Evolutionary conservation across 2,797 vertebrate genomes (phyloP), one percentile per base, ranked within the genome.

Genomic region (Echeneis naucrates): DNA sequence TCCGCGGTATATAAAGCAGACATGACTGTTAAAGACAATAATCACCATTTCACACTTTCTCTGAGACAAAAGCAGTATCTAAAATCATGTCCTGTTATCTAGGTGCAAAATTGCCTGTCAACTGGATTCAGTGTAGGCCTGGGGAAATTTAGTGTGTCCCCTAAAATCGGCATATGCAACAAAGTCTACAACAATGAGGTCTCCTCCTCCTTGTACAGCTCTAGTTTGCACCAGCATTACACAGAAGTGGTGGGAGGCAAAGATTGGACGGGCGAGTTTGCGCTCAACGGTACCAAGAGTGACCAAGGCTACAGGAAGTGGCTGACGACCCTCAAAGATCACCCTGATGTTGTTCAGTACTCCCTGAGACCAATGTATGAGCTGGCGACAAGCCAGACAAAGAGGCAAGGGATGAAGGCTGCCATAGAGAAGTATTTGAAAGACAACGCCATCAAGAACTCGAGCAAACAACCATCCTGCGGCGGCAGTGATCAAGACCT

Each of bases 201-300:
- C 0, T 9, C 52, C 21, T 48, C 52, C 21, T 52, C 40, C n/a
- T 2, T 0, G 0, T 84, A 26, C 53, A 61, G 47, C 44, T 24
- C 45, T 2, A 21, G 50, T 11, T 56, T 86, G 21, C 47, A 77
- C 38, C 37, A 77, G 13, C 76, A 88, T 45, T 59, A 38, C 48
- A 82, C 81, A 40, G 72, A 84, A 12, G 72, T 90, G 50, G 11
- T 33, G 4, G 89, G 89, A 67, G 87, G 87, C 2, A 33, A 0
- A 1, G 65, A 60, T 5, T 89, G 87, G 89, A 0, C 1, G 0
- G 83, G 81, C 1, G 50, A 81, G 30, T 84, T 87, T 68, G 67
- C 79, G n/a, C 26, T 87, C n/a, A 32, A 2, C n/a, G 4, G 0
- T 2, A 53, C 82, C 17, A 37, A 82, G 66, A n/a, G n/a, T n/a